A percentile compares a stretch with the other conserved stretches of the same genome.
phyloP scores from a whole-genome alignment of 1,140 invertebrate genomes.

The Camponotus pennsylvanicus region DNA sequence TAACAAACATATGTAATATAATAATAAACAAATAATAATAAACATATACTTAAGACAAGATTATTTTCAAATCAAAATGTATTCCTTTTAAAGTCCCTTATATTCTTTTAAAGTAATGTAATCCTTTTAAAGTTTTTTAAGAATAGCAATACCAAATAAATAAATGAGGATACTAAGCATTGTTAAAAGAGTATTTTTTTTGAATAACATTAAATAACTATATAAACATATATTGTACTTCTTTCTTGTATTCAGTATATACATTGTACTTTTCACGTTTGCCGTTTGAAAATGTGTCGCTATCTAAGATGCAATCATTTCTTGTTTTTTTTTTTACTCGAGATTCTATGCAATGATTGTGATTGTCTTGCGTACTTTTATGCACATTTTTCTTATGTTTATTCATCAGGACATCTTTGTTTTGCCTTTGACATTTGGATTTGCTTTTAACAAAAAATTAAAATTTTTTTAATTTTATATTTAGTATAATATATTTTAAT shows the following conservation, averaged over 20 bases:
- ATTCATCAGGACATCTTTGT: conserved; percentile 90
- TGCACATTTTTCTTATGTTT: conserved; percentile 91
- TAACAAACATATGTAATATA: no score
- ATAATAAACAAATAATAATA: no score
- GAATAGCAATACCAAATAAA: not conserved
- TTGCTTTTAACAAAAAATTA: conserved; percentile 86
- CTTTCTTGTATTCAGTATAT: conserved; percentile 56
- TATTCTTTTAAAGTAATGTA: no score
- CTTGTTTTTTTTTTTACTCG: conserved; percentile 91
- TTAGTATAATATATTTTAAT: conserved; percentile 11
- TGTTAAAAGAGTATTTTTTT: conserved; percentile 10
- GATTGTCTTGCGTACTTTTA: conserved; percentile 91
- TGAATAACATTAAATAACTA: conserved; percentile 19
- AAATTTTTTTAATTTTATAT: not conserved
- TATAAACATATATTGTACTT: conserved; percentile 48
- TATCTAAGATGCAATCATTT: conserved; percentile 90
- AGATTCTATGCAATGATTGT: conserved; percentile 91
- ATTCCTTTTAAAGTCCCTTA: not conserved
- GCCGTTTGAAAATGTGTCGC: conserved; percentile 10
- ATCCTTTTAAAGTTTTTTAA: not conserved
- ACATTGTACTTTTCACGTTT: conserved; percentile 46
- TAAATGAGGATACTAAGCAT: not conserved
- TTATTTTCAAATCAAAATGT: conserved; percentile 19
- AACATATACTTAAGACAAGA: not conserved
- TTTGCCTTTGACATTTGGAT: conserved; percentile 93